Percentiles rank a stretch among this genome's conserved stretches.
These are phyloP conservation scores for Lamellibrachia satsuma DNA, from an alignment of 2,888 invertebrate species.

Conservation along the genomic window DNA sequence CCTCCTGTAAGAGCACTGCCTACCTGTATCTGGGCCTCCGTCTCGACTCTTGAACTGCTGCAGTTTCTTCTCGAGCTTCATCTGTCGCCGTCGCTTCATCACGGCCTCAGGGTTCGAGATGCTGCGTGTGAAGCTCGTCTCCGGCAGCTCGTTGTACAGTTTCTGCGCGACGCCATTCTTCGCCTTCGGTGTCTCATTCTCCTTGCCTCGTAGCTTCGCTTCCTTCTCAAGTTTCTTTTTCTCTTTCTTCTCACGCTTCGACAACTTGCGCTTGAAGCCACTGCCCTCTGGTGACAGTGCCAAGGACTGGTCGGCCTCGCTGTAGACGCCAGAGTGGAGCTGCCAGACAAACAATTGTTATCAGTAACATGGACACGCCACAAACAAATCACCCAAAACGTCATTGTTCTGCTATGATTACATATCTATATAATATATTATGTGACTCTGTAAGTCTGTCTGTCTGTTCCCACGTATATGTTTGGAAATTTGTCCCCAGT, in stretches of 20 bases:
- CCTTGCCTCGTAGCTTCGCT: slow-evolving; percentile 73
- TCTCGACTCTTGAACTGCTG: slow-evolving; percentile 85
- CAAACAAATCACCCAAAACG: not conserved
- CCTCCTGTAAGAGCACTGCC: slow-evolving; percentile 17
- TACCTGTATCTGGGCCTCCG: slow-evolving; percentile 87
- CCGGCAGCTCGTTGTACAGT: slow-evolving; percentile 82
- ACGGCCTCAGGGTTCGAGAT: slow-evolving; percentile 99
- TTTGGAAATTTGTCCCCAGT: too few relatives aligned
- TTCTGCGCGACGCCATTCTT: slow-evolving; percentile 56
- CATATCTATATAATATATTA: too few relatives aligned
- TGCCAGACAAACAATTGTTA: not conserved
- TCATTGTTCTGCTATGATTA: too few relatives aligned
- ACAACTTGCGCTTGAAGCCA: slow-evolving; percentile 80
- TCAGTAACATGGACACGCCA: not conserved
- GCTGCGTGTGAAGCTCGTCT: slow-evolving; percentile 95
- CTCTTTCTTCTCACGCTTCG: slow-evolving; percentile 97
- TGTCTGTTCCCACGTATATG: too few relatives aligned
- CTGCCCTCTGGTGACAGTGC: not conserved
- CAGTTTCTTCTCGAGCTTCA: slow-evolving; percentile 94
- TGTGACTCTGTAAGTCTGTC: too few relatives aligned
- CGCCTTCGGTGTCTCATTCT: slow-evolving; percentile 35
- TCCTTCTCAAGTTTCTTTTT: slow-evolving; percentile 80
- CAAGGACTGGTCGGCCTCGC: slow-evolving; percentile 14
- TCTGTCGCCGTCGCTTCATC: slow-evolving; percentile 94
- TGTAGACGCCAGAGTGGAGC: not conserved